phyloP scores from a whole-genome alignment of 1,140 invertebrate genomes.

The Aphidius gifuensis region DNA sequence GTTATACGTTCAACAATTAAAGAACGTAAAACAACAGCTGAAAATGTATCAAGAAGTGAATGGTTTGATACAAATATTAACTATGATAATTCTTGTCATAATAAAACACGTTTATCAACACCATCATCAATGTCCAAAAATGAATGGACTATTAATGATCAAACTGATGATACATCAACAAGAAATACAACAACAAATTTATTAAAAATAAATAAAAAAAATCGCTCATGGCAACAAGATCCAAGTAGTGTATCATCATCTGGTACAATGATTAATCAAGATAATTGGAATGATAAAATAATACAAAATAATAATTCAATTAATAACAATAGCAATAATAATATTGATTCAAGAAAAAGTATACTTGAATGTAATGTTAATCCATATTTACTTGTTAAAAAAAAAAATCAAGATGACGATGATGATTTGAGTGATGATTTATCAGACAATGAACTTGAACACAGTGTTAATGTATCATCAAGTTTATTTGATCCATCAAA shows the following conservation, averaged over 20 bases:
- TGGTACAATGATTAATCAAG: too few relatives aligned
- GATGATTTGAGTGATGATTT: conserved; percentile 54
- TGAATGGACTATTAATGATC: too few relatives aligned
- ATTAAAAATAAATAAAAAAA: conserved; percentile 11
- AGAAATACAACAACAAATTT: too few relatives aligned
- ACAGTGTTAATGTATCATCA: conserved; percentile 33
- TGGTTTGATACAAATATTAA: conserved; percentile 44
- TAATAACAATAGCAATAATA: conserved; percentile 41
- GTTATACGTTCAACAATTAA: conserved; percentile 50
- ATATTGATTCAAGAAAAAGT: conserved; percentile 57
- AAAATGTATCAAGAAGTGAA: conserved; percentile 37
- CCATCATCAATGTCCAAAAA: conserved; percentile 18
- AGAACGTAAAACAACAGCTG: conserved; percentile 31
- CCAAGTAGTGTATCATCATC: too few relatives aligned
- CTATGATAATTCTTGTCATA: not conserved
- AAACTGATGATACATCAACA: too few relatives aligned
- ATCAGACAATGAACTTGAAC: conserved; percentile 56
- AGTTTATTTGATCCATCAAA: conserved; percentile 32
- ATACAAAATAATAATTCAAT: conserved; percentile 56
- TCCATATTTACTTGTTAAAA: conserved; percentile 75
- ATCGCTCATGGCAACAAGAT: conserved; percentile 30
- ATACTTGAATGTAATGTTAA: conserved; percentile 83
- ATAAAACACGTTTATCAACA: conserved; percentile 7
- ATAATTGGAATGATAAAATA: conserved; percentile 32
- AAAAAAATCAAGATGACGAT: conserved; percentile 34